phyloP scores from a whole-genome alignment of 2,113 vertebrate species.

The Fulica atra region DNA sequence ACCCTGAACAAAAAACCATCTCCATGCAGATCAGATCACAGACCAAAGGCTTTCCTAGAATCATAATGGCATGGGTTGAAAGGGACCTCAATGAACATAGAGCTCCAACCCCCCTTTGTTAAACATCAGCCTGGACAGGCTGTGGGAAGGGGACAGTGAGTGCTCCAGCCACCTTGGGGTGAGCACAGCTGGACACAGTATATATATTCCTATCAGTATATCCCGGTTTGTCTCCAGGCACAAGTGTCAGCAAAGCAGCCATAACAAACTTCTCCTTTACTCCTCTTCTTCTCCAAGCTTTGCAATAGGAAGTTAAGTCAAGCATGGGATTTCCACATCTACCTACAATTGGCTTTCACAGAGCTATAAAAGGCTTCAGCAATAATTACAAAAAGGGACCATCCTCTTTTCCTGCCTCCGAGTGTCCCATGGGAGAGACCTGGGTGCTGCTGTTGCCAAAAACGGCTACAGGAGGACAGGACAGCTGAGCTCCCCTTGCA shows the following conservation, averaged over 20 bases:
- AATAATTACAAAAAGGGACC: not conserved
- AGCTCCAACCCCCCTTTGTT: too few relatives aligned
- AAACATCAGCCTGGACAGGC: not conserved
- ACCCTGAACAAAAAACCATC: not conserved
- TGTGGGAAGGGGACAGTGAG: not conserved
- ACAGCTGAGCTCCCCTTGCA: not conserved
- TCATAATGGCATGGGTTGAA: too few relatives aligned
- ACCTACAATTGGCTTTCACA: not conserved
- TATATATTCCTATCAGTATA: not conserved
- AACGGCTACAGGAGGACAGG: fast-evolving
- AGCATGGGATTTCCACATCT: not conserved
- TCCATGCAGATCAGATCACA: not conserved
- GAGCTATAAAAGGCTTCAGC: not conserved
- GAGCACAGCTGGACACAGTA: not conserved
- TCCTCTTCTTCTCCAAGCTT: too few relatives aligned
- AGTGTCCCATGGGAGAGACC: fast-evolving
- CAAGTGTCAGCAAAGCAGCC: not conserved
- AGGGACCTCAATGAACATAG: too few relatives aligned
- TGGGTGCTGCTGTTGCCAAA: not conserved
- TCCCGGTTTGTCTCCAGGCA: fast-evolving
- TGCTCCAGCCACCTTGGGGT: not conserved
- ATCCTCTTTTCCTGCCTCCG: not conserved
- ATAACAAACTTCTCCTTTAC: not conserved
- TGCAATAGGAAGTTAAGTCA: not conserved
- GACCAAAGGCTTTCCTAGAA: not conserved